Conservation (phyloP, 1,140 invertebrate species). For the Drosophila lini region DNA sequence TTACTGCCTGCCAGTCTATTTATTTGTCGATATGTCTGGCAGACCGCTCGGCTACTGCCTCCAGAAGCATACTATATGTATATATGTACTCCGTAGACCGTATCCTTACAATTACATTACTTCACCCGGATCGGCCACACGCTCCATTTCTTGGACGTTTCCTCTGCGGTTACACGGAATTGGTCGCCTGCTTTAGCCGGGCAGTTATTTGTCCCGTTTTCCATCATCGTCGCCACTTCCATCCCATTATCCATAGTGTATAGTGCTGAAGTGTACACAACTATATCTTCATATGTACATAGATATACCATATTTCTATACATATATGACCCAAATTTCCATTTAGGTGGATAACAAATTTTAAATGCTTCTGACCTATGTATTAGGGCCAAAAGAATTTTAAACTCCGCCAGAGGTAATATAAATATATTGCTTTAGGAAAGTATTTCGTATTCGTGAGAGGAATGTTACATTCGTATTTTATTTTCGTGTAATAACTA, state of each 20-base stretch:
- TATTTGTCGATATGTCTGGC: no score
- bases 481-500: no score
- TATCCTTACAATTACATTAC: conserved; percentile 53
- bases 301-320: no score
- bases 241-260: not conserved
- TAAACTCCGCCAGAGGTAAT: conserved; percentile 6
- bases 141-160: conserved; percentile 53
- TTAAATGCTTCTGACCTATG: no score
- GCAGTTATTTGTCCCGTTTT: conserved; percentile 63
- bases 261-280: no score
- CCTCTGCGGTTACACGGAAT: conserved; percentile 48
- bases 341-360: no score
- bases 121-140: conserved; percentile 30
- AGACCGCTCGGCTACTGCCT: conserved; percentile 3
- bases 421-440: not conserved
- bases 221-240: conserved; percentile 16
- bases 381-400: conserved; percentile 29
- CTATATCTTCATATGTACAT: no score
- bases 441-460: no score
- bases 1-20: conserved; percentile 30
- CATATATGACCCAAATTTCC: no score
- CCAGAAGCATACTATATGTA: conserved; percentile 2
- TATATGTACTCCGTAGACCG: conserved; percentile 3
- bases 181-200: conserved; percentile 22
- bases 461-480: no score